Percentiles rank a stretch among this genome's conserved stretches.
phyloP scores from a whole-genome alignment of 1,140 invertebrate species.

The Bathynomus jamesi region DNA sequence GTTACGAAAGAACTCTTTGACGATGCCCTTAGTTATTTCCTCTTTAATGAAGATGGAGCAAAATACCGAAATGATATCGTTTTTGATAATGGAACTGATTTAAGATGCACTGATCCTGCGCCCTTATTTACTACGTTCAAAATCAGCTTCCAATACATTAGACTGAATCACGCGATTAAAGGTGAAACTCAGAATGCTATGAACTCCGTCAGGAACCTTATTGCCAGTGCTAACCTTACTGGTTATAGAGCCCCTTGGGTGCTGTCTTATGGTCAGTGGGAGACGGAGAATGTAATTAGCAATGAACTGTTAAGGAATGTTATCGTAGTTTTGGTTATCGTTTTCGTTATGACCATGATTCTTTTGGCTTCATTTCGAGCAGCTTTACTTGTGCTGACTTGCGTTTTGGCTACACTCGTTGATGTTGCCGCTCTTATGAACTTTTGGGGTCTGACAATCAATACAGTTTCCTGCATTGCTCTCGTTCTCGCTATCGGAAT shows the following conservation, averaged over 20 bases:
- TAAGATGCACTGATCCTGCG: conserved; percentile 21
- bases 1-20: conserved; percentile 17
- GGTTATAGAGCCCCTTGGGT: conserved; percentile 27
- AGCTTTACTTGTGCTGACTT: conserved; percentile 48
- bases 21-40: conserved; percentile 22
- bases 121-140: conserved; percentile 15
- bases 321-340: conserved; percentile 46
- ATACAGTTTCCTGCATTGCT: conserved; percentile 53
- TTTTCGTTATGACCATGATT: conserved; percentile 49
- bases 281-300: conserved; percentile 47
- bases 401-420: conserved; percentile 51
- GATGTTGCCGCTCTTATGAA: conserved; percentile 52
- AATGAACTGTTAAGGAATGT: conserved; percentile 52
- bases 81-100: conserved; percentile 11
- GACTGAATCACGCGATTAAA: not conserved
- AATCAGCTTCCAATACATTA: not conserved
- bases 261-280: conserved; percentile 32
- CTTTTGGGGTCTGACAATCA: conserved; percentile 51
- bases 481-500: conserved; percentile 49
- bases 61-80: conserved; percentile 24
- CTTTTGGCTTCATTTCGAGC: conserved; percentile 50
- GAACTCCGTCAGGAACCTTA: conserved; percentile 12
- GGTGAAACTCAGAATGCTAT: not conserved
- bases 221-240: conserved; percentile 7
- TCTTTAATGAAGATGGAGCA: conserved; percentile 25